Percentiles rank a stretch among this genome's conserved stretches.
Evolutionary conservation across 2,888 invertebrate species (phyloP).

Genomic region (Ectemnius continuus): DNA sequence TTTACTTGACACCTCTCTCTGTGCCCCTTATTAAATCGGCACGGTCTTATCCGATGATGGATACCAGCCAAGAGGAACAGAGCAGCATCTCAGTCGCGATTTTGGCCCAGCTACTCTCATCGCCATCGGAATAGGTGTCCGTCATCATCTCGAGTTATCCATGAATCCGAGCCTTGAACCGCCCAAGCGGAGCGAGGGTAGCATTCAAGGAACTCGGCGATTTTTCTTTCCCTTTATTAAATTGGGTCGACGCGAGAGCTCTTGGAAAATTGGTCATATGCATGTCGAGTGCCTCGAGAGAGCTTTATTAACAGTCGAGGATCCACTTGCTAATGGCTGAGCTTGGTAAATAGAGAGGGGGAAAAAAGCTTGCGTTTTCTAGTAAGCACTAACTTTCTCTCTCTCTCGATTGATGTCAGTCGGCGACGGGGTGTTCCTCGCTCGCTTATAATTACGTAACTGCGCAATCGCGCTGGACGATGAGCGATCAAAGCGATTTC

Average conservation of each 20-base stretch:
- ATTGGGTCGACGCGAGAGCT: too few relatives aligned
- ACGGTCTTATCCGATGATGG: not conserved
- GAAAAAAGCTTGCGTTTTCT: not conserved
- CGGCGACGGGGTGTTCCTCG: too few relatives aligned
- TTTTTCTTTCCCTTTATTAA: too few relatives aligned
- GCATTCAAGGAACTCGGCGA: not conserved
- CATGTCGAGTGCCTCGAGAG: not conserved
- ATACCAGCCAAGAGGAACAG: not conserved
- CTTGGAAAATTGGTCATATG: too few relatives aligned
- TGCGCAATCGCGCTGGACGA: not conserved
- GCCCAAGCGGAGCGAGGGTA: not conserved
- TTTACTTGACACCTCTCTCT: slow-evolving; percentile 15
- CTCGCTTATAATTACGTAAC: slow-evolving; percentile 1
- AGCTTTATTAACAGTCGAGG: slow-evolving; percentile 1
- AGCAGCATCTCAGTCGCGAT: not conserved
- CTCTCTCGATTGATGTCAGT: not conserved
- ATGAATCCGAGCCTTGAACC: not conserved
- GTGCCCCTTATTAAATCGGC: slow-evolving; percentile 6
- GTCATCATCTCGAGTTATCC: not conserved
- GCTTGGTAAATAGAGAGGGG: not conserved
- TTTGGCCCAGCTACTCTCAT: not conserved
- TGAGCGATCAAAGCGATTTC: slow-evolving; percentile 5
- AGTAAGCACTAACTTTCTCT: not conserved
- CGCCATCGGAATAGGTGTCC: not conserved
- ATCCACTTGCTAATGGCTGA: not conserved